Evolutionary conservation across 2,113 vertebrate genomes (phyloP).

Genomic region (Pongo abelii): DNA sequence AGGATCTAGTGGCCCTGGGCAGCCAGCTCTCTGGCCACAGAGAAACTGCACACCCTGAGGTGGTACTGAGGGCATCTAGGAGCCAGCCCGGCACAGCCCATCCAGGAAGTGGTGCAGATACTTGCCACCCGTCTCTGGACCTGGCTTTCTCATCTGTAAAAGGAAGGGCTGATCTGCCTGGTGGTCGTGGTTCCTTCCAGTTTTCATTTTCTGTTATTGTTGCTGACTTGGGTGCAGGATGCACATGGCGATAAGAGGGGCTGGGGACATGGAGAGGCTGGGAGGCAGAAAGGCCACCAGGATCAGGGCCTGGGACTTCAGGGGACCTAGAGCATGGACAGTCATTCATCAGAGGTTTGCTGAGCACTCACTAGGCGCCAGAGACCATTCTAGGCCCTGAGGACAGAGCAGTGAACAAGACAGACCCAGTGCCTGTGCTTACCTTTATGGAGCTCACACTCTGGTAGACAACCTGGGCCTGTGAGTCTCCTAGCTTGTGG

Average conservation of each 20-base stretch:
- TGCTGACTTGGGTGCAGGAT: neutral
- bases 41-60: neutral
- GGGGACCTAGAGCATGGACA: neutral
- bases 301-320: neutral
- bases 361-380: neutral
- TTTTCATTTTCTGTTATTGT: neutral
- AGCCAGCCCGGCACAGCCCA: neutral
- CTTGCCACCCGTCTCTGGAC: neutral
- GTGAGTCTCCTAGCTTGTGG: neutral
- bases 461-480: neutral
- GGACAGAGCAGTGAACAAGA: neutral
- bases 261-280: neutral
- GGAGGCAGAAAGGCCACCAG: neutral
- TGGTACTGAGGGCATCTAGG: neutral
- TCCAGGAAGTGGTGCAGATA: neutral
- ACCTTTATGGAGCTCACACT: neutral
- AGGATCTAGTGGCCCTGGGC: neutral
- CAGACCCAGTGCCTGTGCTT: neutral
- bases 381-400: neutral
- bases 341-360: neutral
- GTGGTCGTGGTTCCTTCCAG: neutral
- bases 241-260: neutral
- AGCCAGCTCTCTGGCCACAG: neutral
- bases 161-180: neutral
- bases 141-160: neutral